phyloP scores from a whole-genome alignment of 2,113 vertebrate genomes.

The Oxyura jamaicensis region DNA sequence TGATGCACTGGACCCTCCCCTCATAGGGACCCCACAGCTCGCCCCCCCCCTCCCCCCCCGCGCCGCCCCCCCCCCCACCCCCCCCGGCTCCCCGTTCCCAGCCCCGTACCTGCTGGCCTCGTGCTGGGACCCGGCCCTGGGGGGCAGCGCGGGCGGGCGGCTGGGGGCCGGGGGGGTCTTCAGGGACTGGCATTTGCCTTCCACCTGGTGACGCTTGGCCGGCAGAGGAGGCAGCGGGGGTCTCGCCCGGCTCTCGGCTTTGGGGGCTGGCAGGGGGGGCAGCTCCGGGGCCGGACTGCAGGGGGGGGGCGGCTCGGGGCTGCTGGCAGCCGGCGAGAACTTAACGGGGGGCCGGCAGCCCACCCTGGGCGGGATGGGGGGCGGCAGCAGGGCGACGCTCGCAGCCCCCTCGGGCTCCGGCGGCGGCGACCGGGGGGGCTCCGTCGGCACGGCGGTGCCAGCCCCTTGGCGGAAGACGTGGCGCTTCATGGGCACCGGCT shows the following conservation, averaged over 20 bases:
- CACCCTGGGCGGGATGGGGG: constrained; percentile 88
- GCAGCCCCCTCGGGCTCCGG: neutral
- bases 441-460: accelerated
- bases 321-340: constrained; percentile 5
- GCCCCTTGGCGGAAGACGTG: constrained; percentile 71
- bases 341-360: constrained; percentile 79
- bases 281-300: neutral
- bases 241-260: too few relatives aligned
- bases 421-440: accelerated
- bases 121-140: too few relatives aligned
- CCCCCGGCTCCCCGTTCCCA: too few relatives aligned
- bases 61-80: neutral
- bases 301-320: accelerated
- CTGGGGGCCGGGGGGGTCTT: too few relatives aligned
- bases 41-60: too few relatives aligned
- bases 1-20: too few relatives aligned
- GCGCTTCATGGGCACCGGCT: constrained; percentile 82
- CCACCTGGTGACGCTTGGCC: too few relatives aligned
- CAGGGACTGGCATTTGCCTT: too few relatives aligned
- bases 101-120: too few relatives aligned
- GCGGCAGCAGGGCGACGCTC: constrained; percentile 34
- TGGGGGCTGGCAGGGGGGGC: too few relatives aligned
- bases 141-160: too few relatives aligned
- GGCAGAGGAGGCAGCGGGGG: too few relatives aligned
- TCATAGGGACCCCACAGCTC: accelerated